Conservation (phyloP, 1,140 invertebrate genomes). For the Dendroctonus valens region DNA sequence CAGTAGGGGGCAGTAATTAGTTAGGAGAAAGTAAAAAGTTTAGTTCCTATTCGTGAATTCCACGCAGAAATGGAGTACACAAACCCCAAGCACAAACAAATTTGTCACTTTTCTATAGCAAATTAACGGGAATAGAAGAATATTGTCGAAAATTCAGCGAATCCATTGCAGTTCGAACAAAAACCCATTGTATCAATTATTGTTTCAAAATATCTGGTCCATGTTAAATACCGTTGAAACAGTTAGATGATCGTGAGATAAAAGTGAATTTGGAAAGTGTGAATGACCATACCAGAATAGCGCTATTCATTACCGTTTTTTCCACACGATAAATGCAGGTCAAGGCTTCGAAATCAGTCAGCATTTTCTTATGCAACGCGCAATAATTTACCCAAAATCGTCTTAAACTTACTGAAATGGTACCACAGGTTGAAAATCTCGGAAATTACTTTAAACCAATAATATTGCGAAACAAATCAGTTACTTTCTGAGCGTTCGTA, state of each 20-base stretch:
- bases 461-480: conserved; percentile 7
- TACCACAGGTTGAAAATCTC: conserved; percentile 6
- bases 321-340: not conserved
- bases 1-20: no score
- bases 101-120: no score
- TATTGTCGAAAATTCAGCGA: no score
- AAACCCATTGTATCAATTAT: no score
- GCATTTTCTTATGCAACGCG: not conserved
- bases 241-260: not conserved
- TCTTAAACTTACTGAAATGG: conserved; percentile 4
- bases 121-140: no score
- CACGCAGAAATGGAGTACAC: no score
- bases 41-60: no score
- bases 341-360: not conserved
- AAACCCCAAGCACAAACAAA: no score
- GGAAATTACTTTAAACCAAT: conserved; percentile 6
- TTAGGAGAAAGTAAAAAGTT: no score
- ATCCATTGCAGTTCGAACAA: no score
- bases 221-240: no score
- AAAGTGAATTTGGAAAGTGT: conserved; percentile 1
- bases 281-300: not conserved
- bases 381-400: conserved; percentile 2
- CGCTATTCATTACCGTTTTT: not conserved
- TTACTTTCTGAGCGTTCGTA: not conserved
- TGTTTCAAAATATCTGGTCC: no score